Conservation (phyloP, 2,797 vertebrate species). For the Cyprinodon diabolis region DNA sequence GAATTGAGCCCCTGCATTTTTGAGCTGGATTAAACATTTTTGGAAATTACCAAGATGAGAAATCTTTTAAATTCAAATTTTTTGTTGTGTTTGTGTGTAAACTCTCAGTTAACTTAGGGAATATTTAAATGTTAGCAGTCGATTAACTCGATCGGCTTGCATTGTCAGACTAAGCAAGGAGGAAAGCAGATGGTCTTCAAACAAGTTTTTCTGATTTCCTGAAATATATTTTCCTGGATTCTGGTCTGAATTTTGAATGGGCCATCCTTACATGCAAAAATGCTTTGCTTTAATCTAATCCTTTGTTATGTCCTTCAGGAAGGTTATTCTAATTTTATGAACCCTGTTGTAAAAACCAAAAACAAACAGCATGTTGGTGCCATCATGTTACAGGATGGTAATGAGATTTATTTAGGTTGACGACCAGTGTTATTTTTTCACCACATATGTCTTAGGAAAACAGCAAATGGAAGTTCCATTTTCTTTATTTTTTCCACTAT, state of each 20-base stretch:
- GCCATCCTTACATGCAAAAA: background rate
- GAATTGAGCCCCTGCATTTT: too few species aligned
- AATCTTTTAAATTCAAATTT: too few species aligned
- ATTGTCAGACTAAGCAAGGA: background rate
- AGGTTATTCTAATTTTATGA: background rate
- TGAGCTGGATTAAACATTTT: too few species aligned
- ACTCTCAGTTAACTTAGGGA: too few species aligned
- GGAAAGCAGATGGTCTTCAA: background rate
- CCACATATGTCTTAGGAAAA: too few species aligned
- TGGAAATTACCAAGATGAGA: too few species aligned
- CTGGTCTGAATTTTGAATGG: background rate
- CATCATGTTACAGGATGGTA: background rate
- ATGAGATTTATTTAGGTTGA: background rate
- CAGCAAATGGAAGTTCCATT: background rate
- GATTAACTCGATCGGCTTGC: too few species aligned
- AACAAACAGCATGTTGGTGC: background rate
- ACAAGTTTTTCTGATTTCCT: background rate
- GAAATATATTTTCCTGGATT: background rate
- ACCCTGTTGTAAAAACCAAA: background rate
- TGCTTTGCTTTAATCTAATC: background rate
- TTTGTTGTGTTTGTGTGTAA: too few species aligned
- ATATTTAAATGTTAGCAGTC: too few species aligned
- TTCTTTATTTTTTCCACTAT: background rate
- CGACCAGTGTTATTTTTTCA: background rate
- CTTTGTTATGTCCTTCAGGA: background rate